Evolutionary conservation across 1,140 invertebrate species (phyloP).

Genomic region (Holotrichia oblita): DNA sequence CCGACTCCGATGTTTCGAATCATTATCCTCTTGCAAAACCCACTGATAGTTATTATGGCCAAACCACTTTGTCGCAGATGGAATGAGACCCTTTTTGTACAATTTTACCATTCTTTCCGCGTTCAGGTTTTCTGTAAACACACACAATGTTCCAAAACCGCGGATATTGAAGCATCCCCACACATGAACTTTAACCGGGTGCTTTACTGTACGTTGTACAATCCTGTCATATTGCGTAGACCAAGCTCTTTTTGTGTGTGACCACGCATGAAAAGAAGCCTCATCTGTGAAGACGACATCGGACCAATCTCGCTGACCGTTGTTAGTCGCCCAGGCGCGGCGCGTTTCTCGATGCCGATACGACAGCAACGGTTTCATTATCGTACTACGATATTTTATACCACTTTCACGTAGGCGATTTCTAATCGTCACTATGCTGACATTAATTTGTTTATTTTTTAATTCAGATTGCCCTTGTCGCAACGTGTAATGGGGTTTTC

Average conservation of each 20-base stretch:
- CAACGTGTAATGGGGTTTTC: neutral
- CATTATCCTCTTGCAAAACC: neutral
- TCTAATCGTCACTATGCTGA: neutral
- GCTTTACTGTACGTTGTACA: neutral
- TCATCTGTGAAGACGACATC: neutral
- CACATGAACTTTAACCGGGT: neutral
- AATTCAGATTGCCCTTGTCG: neutral
- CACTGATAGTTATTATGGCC: neutral
- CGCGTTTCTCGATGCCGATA: slow-evolving; percentile 13
- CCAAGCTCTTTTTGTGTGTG: neutral
- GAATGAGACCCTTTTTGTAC: neutral
- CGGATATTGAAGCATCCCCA: neutral
- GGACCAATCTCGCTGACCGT: neutral
- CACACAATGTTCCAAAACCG: neutral
- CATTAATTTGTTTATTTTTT: neutral
- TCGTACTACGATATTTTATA: neutral
- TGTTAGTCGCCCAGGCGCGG: neutral
- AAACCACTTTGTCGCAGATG: neutral
- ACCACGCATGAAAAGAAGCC: neutral
- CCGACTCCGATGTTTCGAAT: neutral
- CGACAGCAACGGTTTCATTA: neutral
- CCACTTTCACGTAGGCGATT: neutral
- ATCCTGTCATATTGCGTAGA: neutral
- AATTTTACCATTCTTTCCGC: neutral
- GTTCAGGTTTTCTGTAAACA: neutral